These are phyloP conservation scores for Eulemur albifrons DNA, from an alignment of 2,797 vertebrate genomes.

Conservation along the genomic window DNA sequence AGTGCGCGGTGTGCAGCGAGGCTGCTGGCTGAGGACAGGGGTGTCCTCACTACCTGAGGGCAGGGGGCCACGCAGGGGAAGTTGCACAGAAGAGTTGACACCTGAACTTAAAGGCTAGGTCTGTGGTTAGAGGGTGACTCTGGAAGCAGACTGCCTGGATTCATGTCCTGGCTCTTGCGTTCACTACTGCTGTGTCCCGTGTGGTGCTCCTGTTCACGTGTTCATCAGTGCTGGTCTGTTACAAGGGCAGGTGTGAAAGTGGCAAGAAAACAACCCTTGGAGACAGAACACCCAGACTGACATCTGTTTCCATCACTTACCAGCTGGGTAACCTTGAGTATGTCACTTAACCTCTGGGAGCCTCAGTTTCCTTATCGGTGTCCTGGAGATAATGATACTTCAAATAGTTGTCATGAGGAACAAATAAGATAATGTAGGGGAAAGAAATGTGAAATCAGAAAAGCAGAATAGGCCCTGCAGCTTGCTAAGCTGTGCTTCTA, in stretches of 20 bases:
- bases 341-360: neutral
- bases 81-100: neutral
- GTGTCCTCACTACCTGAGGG: neutral
- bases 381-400: neutral
- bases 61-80: neutral
- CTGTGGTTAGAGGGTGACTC: neutral
- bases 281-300: neutral
- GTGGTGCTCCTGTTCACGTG: neutral
- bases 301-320: neutral
- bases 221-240: accelerated
- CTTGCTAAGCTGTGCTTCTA: neutral
- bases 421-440: neutral
- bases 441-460: neutral
- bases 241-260: neutral
- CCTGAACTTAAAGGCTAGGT: neutral
- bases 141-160: neutral
- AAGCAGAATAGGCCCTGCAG: accelerated
- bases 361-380: neutral
- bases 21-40: neutral
- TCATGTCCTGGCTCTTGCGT: neutral
- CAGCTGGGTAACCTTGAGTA: neutral
- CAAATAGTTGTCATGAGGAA: neutral
- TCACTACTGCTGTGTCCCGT: neutral
- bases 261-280: neutral
- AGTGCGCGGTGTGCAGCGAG: neutral